Base-by-base conservation (phyloP, 2,888 invertebrate species). In the Pyrgus malvae region DNA sequence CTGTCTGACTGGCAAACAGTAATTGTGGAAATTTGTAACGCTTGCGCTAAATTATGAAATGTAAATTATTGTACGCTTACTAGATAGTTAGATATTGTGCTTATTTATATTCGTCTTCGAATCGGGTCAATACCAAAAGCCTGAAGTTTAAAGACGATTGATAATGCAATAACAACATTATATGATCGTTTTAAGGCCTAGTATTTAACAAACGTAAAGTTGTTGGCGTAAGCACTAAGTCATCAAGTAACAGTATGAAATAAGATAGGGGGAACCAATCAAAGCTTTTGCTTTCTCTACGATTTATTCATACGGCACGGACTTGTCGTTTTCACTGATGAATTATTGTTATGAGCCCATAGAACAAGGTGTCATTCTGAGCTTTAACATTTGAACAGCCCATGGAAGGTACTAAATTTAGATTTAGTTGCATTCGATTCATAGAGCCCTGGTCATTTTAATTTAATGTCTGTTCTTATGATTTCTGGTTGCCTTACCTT, bases 1-100 rank as follows among this genome's bases (percentile, higher is more conserved):
- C 53, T 57, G 60, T 69, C 66, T 5, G 27, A 37, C 37, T 65
- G 68, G 70, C 62, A 69, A 55, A 56, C 50, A 44, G 67, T 69
- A 58, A 64, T 70, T 66, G 65, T 68, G 59, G 56, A 51, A 59
- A 57, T 62, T 56, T 25, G 57, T 60, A 48, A 60, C 54, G 55
- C 55, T 64, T 59, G 58, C 61, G 54, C 53, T 40, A 50, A 50
- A 41, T 19, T 21, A 50, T 33, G 40, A 40, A 58, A 25, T 25
- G 7, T 25, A 25, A 6, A 25, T 6, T 25, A 6, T 42, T 17
- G 27, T 51, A 33, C 44, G 11, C 29, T 11, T 25, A 25, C 16
- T 25, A 11, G 12, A 31, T 12, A 31, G 11, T 31, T 5, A n/a
- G n/a, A n/a, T n/a, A n/a, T n/a, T n/a, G n/a, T n/a, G n/a, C n/a